A percentile compares a stretch with the other conserved stretches of the same genome.
Evolutionary conservation across 2,797 vertebrate species (phyloP).

Genomic region (Limosa lapponica): DNA sequence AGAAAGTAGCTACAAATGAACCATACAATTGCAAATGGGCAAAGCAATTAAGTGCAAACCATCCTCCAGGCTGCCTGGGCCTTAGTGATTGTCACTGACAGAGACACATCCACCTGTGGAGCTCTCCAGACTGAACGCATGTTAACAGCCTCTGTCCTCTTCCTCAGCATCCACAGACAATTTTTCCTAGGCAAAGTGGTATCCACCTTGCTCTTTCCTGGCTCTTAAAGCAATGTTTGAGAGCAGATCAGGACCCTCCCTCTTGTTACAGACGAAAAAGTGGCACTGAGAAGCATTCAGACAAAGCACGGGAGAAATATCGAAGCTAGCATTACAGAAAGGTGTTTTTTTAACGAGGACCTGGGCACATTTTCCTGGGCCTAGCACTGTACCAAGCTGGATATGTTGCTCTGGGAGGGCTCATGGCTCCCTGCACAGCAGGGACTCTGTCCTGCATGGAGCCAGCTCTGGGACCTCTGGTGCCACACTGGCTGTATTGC

Average conservation of each 20-base stretch:
- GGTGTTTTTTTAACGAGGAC: neutral
- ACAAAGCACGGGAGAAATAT: neutral
- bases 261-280: neutral
- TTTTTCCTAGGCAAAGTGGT: neutral
- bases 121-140: neutral
- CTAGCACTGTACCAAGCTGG: neutral
- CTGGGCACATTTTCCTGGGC: neutral
- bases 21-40: constrained; percentile 16
- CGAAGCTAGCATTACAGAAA: neutral
- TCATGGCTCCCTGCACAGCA: neutral
- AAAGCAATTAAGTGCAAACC: constrained; percentile 41
- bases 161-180: neutral
- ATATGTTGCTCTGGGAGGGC: neutral
- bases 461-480: neutral
- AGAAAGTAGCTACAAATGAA: constrained; percentile 58
- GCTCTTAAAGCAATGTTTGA: neutral
- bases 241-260: neutral
- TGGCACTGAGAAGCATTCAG: neutral
- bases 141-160: neutral
- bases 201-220: neutral
- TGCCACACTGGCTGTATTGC: rapidly evolving
- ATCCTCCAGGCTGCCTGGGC: neutral
- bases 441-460: neutral
- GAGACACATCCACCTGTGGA: neutral
- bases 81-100: neutral